Evolutionary conservation across 2,797 vertebrate genomes (phyloP), one percentile per base, ranked within the genome.

Genomic region (Acipenser transmontanus): DNA sequence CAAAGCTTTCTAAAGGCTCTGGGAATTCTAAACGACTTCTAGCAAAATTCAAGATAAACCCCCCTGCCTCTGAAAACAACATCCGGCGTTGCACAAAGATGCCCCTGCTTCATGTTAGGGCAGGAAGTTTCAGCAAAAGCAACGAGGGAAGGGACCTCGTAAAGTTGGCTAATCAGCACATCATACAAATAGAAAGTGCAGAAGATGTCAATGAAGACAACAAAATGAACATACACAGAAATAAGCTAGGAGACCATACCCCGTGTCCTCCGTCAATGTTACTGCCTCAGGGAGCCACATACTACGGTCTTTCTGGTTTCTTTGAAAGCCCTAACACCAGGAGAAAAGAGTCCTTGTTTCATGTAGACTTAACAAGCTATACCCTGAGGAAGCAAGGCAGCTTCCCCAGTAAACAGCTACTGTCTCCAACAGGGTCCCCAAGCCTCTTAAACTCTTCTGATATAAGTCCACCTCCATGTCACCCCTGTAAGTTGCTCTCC

Each of bases 291-390:
- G 80, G 82, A 60, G 78, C 82, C 61, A 82, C 85, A 57, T 78
- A 74, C 7, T 86, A 82, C 0, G 80, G 81, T 10, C 64, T 87
- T 74, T 75, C 74, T 7, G 72, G 86, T 50, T 78, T 89, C 6
- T 81, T 81, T 14, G 83, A 88, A 70, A 81, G 87, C 67, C 83
- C 82, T 5, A 87, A 88, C 71, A 90, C 85, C 10, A 73, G 83
- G 48, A 76, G 86, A 62, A 91, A 90, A 64, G 85, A 89, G 77
- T 89, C 84, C 49, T 67, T 89, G 74, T 88, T 91, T 64, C 88
- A 87, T 63, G 79, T 78, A 7, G 71, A 77, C 51, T 14, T 79
- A n/a, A 77, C 81, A 5, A 69, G 70, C 70, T 83, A 82, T 59
- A 17, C 72, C 1, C 74, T 82, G 63, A 77, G 81, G 69, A 67